Base-by-base conservation (phyloP, 2,888 invertebrate species). In the Sussaba pulchella region DNA sequence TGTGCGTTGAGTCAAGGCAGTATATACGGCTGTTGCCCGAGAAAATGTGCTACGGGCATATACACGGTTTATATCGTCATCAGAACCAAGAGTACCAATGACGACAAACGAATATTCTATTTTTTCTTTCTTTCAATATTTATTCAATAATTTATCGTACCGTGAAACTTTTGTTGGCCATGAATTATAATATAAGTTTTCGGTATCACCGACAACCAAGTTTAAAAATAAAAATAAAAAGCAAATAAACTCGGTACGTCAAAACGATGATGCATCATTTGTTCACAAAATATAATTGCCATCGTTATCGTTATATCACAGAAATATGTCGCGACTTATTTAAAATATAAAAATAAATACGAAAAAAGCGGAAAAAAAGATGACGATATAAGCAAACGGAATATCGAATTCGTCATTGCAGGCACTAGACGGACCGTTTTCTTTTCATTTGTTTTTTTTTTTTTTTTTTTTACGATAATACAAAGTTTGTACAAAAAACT, bases 401-500 rank as follows among this genome's bases (percentile, higher is more conserved):
- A 75, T 43, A 14, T 43, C 9, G n/a, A 66, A 41, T 78, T 72
- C 75, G 73, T 52, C 59, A 78, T 52, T 64, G 80, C 72, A 84
- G 84, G 82, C 84, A 82, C 84, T 84, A 72, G 67, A 64, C 69
- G 73, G 72, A 43, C 31, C 12, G 9, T 14, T 43, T 26, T 9
- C 17, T 45, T 12, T 26, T 57, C n/a, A n/a, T n/a, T 57, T 69
- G 14, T 19, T 19, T 12, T 67, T 52, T 14, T 26, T 64, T 47
- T 70, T 31, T 21, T 36, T 72, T 31, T 17, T 31, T 43, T 41
- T 50, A 54, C 24, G 54, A 75, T 78, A 71, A 80, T 71, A 31
- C 31, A 73, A 83, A 83, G 73, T 82, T 84, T 83, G 81, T 84
- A 83, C 82, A 82, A 72, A 76, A 82, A 54, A 69, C 82, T 85